Percentiles rank a stretch among this genome's conserved stretches.
Evolutionary conservation across 2,888 invertebrate genomes (phyloP).

Genomic region (Elegia similella): DNA sequence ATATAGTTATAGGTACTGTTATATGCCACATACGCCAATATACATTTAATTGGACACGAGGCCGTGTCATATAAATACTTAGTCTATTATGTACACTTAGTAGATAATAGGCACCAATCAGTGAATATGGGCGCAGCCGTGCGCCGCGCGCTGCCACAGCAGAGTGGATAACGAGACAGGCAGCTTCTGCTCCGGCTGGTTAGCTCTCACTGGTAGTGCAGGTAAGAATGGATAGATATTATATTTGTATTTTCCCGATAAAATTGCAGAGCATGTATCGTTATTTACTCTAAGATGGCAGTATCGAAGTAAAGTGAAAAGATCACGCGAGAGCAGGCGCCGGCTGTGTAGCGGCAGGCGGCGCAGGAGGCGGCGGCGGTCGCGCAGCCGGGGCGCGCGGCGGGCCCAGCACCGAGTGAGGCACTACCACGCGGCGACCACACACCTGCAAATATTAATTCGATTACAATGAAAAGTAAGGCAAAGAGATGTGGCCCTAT

Average conservation of each 20-base stretch:
- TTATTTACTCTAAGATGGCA: neutral
- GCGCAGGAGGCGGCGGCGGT: constrained; percentile 50
- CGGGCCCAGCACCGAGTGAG: constrained; percentile 69
- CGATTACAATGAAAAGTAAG: neutral
- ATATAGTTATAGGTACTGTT: constrained; percentile 11
- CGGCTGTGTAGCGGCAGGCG: constrained; percentile 33
- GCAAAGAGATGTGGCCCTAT: too few species aligned
- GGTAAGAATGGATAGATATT: too few species aligned
- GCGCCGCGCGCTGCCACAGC: constrained; percentile 15
- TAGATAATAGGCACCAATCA: constrained; percentile 34
- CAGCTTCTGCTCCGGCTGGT: neutral
- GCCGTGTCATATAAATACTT: constrained; percentile 45
- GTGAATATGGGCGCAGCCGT: neutral
- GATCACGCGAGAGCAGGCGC: constrained; percentile 24
- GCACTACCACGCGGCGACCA: constrained; percentile 61
- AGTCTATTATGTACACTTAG: constrained; percentile 52
- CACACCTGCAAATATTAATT: constrained; percentile 37
- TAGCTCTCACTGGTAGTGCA: too few species aligned
- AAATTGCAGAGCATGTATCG: neutral
- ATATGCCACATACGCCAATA: constrained; percentile 13
- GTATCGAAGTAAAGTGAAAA: constrained; percentile 1
- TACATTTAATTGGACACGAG: constrained; percentile 9
- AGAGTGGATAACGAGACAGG: constrained; percentile 10
- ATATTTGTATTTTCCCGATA: too few species aligned
- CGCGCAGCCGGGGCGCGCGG: constrained; percentile 55